These are phyloP conservation scores for Mactromeris polynyma DNA, from an alignment of 2,888 invertebrate genomes.

Conservation along the genomic window DNA sequence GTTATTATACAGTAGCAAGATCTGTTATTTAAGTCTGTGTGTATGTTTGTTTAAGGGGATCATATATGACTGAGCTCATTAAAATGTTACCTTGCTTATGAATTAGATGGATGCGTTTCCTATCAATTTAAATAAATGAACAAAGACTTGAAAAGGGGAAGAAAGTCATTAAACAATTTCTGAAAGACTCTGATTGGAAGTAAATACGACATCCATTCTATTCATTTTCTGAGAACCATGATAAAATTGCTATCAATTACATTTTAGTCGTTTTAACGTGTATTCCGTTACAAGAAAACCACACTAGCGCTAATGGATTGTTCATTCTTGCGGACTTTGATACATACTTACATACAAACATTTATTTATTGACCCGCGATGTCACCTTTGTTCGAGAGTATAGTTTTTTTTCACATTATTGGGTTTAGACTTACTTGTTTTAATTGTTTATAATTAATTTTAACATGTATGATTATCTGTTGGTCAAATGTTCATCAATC, in stretches of 20 bases:
- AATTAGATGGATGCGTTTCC: background rate
- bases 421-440: too few species aligned
- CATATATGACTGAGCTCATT: background rate
- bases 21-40: background rate
- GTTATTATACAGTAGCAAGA: background rate
- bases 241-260: background rate
- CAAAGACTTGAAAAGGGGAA: background rate
- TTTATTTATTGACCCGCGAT: too few species aligned
- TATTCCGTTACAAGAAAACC: too few species aligned
- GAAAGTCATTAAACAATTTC: background rate
- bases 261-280: too few species aligned
- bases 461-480: too few species aligned
- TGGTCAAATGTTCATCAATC: too few species aligned
- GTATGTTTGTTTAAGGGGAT: background rate
- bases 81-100: background rate
- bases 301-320: too few species aligned
- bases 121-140: background rate
- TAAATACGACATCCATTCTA: background rate
- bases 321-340: too few species aligned
- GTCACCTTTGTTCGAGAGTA: too few species aligned
- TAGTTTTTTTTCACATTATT: too few species aligned
- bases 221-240: background rate
- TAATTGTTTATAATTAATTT: too few species aligned
- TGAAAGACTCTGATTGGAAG: background rate
- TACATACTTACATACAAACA: too few species aligned